Percentiles rank a stretch among this genome's conserved stretches.
phyloP scores from a whole-genome alignment of 2,113 vertebrate species.

The Vireo altiloquus region DNA sequence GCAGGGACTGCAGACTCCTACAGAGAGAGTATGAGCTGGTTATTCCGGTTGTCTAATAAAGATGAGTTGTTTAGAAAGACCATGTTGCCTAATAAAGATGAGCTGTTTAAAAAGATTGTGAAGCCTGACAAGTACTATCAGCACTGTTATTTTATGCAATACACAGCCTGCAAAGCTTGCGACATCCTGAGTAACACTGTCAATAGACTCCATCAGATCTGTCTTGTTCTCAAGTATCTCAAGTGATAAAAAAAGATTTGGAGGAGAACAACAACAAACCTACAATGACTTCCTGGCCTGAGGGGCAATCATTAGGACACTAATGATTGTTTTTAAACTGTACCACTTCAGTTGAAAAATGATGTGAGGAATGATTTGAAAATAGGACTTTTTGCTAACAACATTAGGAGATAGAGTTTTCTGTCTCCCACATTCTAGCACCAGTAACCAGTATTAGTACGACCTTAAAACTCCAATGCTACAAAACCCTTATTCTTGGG shows the following conservation, averaged over 20 bases:
- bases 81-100: conserved; percentile 17
- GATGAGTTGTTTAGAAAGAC: conserved; percentile 27
- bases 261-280: not conserved
- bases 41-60: not conserved
- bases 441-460: not conserved
- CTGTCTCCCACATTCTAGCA: not conserved
- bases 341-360: not conserved
- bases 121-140: conserved; percentile 15
- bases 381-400: not conserved
- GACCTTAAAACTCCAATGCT: not conserved
- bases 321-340: not conserved
- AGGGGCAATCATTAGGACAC: not conserved
- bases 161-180: not conserved
- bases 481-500: not conserved
- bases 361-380: not conserved
- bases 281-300: not conserved
- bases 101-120: not conserved
- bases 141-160: conserved; percentile 10
- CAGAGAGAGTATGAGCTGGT: not conserved
- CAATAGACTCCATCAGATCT: not conserved
- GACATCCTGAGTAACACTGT: not conserved
- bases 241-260: not conserved
- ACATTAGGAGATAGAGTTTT: not conserved
- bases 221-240: not conserved
- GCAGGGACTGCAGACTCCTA: not conserved